These are phyloP conservation scores for Psilopsiagon aurifrons DNA, from an alignment of 2,113 vertebrate genomes.

Conservation along the genomic window DNA sequence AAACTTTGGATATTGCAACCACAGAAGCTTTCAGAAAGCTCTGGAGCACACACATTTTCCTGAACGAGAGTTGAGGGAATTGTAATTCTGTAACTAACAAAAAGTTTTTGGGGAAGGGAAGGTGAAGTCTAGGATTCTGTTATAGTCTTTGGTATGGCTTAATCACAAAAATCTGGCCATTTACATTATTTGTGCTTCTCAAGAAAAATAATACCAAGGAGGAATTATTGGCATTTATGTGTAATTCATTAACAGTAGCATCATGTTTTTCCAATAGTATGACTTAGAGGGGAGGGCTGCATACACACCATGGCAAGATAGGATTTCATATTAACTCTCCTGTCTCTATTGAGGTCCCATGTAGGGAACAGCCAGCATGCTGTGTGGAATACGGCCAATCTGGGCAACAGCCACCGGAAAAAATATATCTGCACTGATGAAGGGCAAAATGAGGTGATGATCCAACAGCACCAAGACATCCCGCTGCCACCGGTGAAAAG, in stretches of 20 bases:
- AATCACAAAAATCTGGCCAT: not conserved
- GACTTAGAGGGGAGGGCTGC: not conserved
- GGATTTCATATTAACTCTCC: not conserved
- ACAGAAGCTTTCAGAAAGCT: not conserved
- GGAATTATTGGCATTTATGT: not conserved
- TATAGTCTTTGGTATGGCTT: not conserved
- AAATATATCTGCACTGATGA: conserved; percentile 79
- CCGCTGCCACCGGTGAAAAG: conserved; percentile 77
- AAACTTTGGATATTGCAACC: not conserved
- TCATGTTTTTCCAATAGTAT: not conserved
- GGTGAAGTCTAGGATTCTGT: not conserved
- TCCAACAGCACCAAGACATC: conserved; percentile 79
- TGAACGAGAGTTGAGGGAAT: not conserved
- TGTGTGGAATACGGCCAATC: conserved; percentile 83
- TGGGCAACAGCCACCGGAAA: conserved; percentile 78
- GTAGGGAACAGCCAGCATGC: conserved; percentile 83
- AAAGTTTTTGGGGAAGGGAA: not conserved
- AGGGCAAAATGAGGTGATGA: conserved; percentile 79
- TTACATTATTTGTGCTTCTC: not conserved
- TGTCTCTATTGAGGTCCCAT: conserved; percentile 79
- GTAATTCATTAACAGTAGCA: not conserved
- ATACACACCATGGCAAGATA: not conserved
- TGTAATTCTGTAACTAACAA: not conserved
- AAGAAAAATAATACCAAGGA: not conserved
- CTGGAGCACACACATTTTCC: not conserved